Conservation (phyloP, 2,888 invertebrate species). For the Hedya salicella region DNA sequence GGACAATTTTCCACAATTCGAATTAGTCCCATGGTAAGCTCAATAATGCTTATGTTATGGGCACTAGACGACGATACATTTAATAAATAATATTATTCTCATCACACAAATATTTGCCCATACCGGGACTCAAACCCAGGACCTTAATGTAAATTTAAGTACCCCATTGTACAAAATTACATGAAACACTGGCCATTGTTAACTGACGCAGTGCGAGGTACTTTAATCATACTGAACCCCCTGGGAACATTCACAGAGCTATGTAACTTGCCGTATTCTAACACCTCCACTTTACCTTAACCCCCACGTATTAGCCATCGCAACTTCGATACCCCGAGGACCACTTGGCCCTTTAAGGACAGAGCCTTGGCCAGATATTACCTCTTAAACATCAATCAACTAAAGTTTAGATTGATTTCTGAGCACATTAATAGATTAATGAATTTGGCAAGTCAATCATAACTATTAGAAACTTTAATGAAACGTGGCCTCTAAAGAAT, state of each 20-base stretch:
- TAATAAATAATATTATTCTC: too few relatives aligned
- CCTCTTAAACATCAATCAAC: constrained; percentile 26
- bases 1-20: too few relatives aligned
- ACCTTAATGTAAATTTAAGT: too few relatives aligned
- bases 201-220: neutral
- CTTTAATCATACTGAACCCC: neutral
- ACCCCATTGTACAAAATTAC: too few relatives aligned
- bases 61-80: too few relatives aligned
- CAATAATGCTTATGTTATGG: too few relatives aligned
- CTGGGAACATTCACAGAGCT: constrained; percentile 1
- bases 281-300: constrained; percentile 2
- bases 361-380: constrained; percentile 16
- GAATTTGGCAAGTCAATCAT: constrained; percentile 28
- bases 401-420: constrained; percentile 39
- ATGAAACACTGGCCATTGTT: neutral
- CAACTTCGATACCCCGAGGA: constrained; percentile 16
- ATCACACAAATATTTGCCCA: too few relatives aligned
- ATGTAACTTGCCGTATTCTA: constrained; percentile 1
- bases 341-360: constrained; percentile 13
- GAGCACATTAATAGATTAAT: constrained; percentile 28
- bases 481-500: constrained; percentile 32
- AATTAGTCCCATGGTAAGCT: too few relatives aligned
- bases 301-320: constrained; percentile 4
- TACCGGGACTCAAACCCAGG: too few relatives aligned
- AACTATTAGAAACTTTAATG: constrained; percentile 37